Evolutionary conservation across 1,140 invertebrate genomes (phyloP), one percentile per base, ranked within the genome.

Genomic region (Nymphalis io): DNA sequence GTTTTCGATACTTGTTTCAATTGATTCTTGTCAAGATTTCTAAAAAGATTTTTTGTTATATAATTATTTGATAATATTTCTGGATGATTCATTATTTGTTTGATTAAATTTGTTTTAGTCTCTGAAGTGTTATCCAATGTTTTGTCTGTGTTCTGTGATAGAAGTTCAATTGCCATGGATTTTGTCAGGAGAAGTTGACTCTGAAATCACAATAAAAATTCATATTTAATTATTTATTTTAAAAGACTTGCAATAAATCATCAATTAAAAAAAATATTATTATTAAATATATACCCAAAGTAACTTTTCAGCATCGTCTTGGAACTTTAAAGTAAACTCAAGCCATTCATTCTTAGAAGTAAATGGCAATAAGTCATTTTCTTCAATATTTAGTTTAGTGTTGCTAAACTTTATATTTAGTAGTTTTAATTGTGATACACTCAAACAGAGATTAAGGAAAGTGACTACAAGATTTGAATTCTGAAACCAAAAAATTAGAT

Each of bases 341-440:
- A 53, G 73, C 88, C 88, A 91, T 69, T 88, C 80, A 39, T 84
- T 57, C 18, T 60, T 70, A 51, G 64, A 76, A 42, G 90, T 73
- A 68, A 84, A 88, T 0, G 84, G 81, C 33, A 90, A 57, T 53
- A 71, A 60, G 12, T 66, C 27, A 21, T 48, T 66, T 13, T 53
- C 66, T 6, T 63, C 15, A 11, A 83, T 57, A 10, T 70, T 71
- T 12, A 87, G 2, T 75, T 90, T 91, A 16, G 64, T 74, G 68
- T 85, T 88, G 75, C 87, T 84, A 69, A 89, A 89, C 68, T 89
- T 89, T 33, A 89, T 70, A 58, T 91, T 90, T 2, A 91, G 60
- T 11, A 90, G 63, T 73, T 88, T 90, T 21, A 91, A 62, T 21
- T 85, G 73, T 0, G 78, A 72, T 23, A 81, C 81, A 63, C 77